These are phyloP conservation scores for Eulemur rubriventer DNA, from an alignment of 2,797 vertebrate genomes.

Conservation along the genomic window DNA sequence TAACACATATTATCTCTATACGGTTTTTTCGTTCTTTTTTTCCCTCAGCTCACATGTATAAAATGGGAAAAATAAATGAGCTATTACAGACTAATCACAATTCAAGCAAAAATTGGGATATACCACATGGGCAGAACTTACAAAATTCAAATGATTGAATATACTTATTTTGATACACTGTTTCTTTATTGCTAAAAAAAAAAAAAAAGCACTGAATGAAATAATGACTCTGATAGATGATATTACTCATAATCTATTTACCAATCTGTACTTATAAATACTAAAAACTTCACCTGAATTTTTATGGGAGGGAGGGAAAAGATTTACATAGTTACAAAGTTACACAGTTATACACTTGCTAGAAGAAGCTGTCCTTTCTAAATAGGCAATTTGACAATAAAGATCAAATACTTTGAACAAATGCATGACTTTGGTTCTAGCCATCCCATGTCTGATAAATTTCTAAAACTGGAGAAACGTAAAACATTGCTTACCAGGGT, in stretches of 20 bases:
- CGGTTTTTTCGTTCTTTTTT: neutral
- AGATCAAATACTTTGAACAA: neutral
- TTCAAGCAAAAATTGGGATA: neutral
- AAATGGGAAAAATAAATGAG: neutral
- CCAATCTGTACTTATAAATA: neutral
- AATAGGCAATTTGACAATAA: neutral
- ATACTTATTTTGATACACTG: neutral
- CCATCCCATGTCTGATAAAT: neutral
- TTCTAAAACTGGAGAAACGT: neutral
- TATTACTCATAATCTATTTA: neutral
- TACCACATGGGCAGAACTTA: neutral
- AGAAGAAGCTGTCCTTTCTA: neutral
- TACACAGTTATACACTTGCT: neutral
- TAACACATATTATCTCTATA: neutral
- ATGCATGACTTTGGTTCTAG: neutral
- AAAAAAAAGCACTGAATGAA: neutral
- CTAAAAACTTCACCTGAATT: neutral
- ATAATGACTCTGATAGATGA: neutral
- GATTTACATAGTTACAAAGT: neutral
- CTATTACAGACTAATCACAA: neutral
- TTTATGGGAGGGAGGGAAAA: neutral
- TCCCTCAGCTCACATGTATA: neutral
- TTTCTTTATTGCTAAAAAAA: neutral
- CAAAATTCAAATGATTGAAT: neutral
- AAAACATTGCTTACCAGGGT: neutral